Evolutionary conservation across 2,113 vertebrate genomes (phyloP).

Genomic region (Lathamus discolor): DNA sequence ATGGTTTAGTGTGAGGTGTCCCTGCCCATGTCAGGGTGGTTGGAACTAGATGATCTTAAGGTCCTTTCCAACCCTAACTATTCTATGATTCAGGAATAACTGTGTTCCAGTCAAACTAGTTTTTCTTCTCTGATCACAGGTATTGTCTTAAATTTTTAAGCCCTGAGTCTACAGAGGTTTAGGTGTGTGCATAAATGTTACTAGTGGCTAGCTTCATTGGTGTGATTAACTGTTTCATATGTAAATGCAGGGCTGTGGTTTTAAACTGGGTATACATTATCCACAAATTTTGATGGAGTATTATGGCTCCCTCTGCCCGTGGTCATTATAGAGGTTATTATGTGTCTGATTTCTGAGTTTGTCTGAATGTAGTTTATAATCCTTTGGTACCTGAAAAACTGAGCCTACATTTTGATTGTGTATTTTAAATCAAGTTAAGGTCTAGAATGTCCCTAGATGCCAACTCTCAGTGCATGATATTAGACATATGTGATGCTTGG

Average conservation of each 20-base stretch:
- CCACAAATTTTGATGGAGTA: not conserved
- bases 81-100: not conserved
- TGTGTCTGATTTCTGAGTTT: not conserved
- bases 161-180: slow-evolving; percentile 8
- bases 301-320: not conserved
- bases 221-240: not conserved
- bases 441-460: not conserved
- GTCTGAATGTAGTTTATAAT: not conserved
- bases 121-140: not conserved
- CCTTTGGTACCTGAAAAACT: not conserved
- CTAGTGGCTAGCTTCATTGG: not conserved
- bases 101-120: not conserved
- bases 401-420: not conserved
- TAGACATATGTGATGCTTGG: not conserved
- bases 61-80: too few relatives aligned
- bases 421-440: not conserved
- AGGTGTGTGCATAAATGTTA: not conserved
- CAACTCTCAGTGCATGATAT: not conserved
- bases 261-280: not conserved
- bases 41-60: too few relatives aligned
- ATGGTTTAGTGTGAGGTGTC: too few relatives aligned
- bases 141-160: slow-evolving; percentile 20
- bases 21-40: too few relatives aligned
- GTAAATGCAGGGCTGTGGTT: slow-evolving; percentile 22
- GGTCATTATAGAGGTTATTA: not conserved